Evolutionary conservation across 2,888 invertebrate genomes (phyloP).

Genomic region (Smittia sp.): DNA sequence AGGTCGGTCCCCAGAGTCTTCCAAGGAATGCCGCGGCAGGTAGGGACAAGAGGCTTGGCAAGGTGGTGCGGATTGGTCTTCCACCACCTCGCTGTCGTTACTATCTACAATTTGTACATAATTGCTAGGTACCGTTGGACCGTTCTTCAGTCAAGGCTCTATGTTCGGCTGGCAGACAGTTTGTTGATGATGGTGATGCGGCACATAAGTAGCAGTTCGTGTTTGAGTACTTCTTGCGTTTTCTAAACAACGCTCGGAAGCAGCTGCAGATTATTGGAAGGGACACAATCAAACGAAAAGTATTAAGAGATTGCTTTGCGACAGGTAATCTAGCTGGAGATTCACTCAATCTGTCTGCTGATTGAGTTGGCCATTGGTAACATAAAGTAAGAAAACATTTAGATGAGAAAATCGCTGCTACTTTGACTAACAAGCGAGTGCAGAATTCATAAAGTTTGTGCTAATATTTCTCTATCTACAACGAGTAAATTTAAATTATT

Average conservation of each 20-base stretch:
- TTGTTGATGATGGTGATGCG: conserved; percentile 58
- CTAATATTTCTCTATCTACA: too few species aligned
- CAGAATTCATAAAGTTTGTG: too few species aligned
- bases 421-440: too few species aligned
- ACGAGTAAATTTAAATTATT: too few species aligned
- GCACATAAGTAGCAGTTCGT: conserved; percentile 61
- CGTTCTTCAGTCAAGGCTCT: conserved; percentile 61
- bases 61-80: conserved; percentile 4
- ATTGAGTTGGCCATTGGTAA: too few species aligned
- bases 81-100: conserved; percentile 34
- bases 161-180: conserved; percentile 54
- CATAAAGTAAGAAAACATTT: too few species aligned
- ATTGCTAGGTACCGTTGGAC: conserved; percentile 51
- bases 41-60: conserved; percentile 27
- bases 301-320: neutral
- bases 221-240: conserved; percentile 66
- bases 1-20: neutral
- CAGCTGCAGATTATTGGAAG: conserved; percentile 58
- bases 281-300: neutral
- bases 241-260: conserved; percentile 83
- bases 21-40: neutral
- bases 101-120: conserved; percentile 42
- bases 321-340: neutral
- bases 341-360: neutral
- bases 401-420: too few species aligned